These are phyloP conservation scores for Eupsittula cactorum DNA, from an alignment of 2,113 vertebrate genomes.

Conservation along the genomic window DNA sequence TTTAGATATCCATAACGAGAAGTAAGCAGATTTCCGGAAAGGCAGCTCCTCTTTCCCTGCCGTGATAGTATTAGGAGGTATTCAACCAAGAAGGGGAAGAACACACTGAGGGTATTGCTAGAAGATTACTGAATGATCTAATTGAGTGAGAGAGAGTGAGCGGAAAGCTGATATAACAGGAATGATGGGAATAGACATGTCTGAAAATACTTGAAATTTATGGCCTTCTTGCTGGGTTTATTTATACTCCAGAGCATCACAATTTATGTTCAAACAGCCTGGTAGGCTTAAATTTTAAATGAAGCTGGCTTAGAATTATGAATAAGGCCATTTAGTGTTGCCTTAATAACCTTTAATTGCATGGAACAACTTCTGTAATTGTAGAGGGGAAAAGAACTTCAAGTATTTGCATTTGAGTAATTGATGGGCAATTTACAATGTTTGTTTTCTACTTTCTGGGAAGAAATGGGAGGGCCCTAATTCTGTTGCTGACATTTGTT, in stretches of 20 bases:
- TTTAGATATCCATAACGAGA: slow-evolving; percentile 10
- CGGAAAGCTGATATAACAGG: slow-evolving; percentile 13
- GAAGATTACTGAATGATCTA: slow-evolving; percentile 19
- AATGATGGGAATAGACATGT: slow-evolving; percentile 12
- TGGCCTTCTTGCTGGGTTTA: not conserved
- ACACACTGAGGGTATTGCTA: not conserved
- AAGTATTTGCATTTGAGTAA: slow-evolving; percentile 39
- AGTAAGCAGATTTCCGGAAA: slow-evolving; percentile 36
- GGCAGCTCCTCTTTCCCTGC: not conserved
- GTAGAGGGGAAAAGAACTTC: slow-evolving; percentile 22
- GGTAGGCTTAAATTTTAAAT: slow-evolving; percentile 39
- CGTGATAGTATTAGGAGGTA: not conserved
- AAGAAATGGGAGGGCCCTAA: slow-evolving; percentile 13
- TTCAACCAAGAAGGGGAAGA: not conserved
- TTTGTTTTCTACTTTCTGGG: slow-evolving; percentile 41
- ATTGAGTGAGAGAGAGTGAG: not conserved
- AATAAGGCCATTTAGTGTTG: slow-evolving; percentile 26
- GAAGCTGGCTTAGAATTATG: slow-evolving; percentile 24
- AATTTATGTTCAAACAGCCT: not conserved
- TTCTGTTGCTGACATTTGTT: slow-evolving; percentile 24
- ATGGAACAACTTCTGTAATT: slow-evolving; percentile 37
- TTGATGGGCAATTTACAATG: slow-evolving; percentile 41
- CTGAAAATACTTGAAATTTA: slow-evolving; percentile 26
- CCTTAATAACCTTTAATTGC: slow-evolving; percentile 4
- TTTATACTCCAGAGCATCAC: not conserved